Percentiles rank a stretch among this genome's conserved stretches.
Conservation (phyloP, 2,888 invertebrate species). For the Ethmia dodecea region DNA sequence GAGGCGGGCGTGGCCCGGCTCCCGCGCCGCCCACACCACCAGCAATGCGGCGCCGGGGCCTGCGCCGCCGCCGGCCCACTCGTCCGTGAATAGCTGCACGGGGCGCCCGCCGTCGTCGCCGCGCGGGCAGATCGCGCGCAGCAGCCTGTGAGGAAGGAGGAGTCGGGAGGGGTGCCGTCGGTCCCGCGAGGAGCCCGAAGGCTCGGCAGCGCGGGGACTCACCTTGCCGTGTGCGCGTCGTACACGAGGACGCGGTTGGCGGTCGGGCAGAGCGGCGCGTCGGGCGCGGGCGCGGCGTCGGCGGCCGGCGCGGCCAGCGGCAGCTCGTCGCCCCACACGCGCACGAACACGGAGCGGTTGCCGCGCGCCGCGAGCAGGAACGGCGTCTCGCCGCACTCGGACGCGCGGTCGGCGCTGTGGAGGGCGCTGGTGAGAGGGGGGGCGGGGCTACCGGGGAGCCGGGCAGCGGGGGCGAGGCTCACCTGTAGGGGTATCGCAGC, state of each 20-base stretch:
- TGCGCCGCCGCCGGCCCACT: conserved; percentile 77
- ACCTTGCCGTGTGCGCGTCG: conserved; percentile 74
- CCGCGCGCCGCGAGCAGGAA: conserved; percentile 89
- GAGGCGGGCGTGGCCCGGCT: conserved; percentile 86
- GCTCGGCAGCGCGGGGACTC: no score
- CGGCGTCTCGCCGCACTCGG: conserved; percentile 85
- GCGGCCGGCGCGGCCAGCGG: conserved; percentile 80
- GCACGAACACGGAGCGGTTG: conserved; percentile 87
- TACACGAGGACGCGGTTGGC: conserved; percentile 89
- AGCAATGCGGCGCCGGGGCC: conserved; percentile 83
- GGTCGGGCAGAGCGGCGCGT: conserved; percentile 82
- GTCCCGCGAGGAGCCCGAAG: no score
- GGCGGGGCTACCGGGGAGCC: background rate
- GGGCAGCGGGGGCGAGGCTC: conserved; percentile 9
- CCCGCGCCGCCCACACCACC: conserved; percentile 90
- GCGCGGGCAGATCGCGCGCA: conserved; percentile 85
- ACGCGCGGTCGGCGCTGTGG: conserved; percentile 33
- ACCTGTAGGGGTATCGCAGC: conserved; percentile 58
- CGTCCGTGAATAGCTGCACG: conserved; percentile 88
- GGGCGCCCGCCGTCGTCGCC: conserved; percentile 75
- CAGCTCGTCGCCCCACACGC: conserved; percentile 89
- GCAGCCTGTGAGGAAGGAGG: conserved; percentile 59
- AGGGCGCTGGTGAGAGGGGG: background rate
- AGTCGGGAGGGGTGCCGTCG: no score
- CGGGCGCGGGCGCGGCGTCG: conserved; percentile 76